phyloP scores from a whole-genome alignment of 2,113 vertebrate species.

The Lipotes vexillifer region DNA sequence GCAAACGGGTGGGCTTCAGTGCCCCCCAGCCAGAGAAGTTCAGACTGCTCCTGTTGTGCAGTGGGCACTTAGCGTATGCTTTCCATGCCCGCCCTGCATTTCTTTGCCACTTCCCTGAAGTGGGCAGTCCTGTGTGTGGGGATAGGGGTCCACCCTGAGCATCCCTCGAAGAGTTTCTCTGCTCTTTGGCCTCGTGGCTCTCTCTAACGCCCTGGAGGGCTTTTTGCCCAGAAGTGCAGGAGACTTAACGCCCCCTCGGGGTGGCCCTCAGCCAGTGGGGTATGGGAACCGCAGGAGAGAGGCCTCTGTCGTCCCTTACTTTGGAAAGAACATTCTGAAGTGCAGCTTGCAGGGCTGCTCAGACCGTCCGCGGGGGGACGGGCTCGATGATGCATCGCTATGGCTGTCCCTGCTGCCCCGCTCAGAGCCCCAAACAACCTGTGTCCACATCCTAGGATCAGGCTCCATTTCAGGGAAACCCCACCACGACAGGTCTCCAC shows the following conservation, averaged over 20 bases:
- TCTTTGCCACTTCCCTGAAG: neutral
- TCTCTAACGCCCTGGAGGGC: too few species aligned
- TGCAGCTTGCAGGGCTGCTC: neutral
- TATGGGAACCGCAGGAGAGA: neutral
- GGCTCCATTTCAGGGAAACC: neutral
- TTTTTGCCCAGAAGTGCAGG: too few species aligned
- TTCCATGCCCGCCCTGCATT: rapidly evolving
- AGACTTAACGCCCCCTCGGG: too few species aligned
- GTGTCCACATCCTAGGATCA: neutral
- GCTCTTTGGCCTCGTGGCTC: too few species aligned
- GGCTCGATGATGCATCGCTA: neutral
- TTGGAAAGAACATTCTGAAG: neutral
- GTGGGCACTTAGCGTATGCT: neutral
- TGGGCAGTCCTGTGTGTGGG: neutral
- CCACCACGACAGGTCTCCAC: neutral
- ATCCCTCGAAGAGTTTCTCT: rapidly evolving
- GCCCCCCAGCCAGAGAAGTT: neutral
- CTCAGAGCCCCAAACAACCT: neutral
- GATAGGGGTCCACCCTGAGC: neutral
- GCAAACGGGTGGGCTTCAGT: too few species aligned
- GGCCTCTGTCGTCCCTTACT: neutral
- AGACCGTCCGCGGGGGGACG: rapidly evolving
- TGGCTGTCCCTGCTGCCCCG: neutral
- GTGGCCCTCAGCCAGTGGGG: too few species aligned
- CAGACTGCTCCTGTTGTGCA: too few species aligned